These are phyloP conservation scores for Hydrozoanthus tunicans DNA, from an alignment of 64 coral and sea anemone species.

Conservation along the genomic window DNA sequence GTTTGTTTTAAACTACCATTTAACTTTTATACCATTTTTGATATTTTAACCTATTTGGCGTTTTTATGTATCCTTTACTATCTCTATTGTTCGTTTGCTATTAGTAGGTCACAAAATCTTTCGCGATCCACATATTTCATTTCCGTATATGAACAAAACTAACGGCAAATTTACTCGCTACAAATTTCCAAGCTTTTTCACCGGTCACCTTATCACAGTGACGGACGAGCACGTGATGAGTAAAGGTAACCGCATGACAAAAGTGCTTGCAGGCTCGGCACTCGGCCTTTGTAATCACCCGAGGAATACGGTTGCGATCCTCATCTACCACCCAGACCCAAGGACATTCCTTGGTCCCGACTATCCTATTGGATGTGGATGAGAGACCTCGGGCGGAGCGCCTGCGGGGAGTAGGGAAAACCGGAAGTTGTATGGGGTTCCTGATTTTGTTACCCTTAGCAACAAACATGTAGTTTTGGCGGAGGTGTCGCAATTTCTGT, in stretches of 20 bases:
- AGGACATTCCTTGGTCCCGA: conserved; percentile 38
- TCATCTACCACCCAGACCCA: conserved; percentile 60
- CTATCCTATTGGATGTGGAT: background rate
- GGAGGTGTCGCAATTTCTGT: background rate
- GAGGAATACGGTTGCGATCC: conserved; percentile 52
- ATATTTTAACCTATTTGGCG: no score
- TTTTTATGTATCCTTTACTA: no score
- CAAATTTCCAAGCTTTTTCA: conserved; percentile 53
- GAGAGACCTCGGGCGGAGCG: conserved; percentile 19
- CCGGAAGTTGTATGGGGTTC: background rate
- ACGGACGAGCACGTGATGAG: conserved; percentile 33
- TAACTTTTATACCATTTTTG: no score
- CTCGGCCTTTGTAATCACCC: conserved; percentile 53
- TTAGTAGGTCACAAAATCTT: no score
- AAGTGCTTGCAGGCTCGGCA: conserved; percentile 36
- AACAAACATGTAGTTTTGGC: conserved; percentile 31
- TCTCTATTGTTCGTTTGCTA: no score
- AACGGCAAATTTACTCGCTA: background rate
- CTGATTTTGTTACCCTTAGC: background rate
- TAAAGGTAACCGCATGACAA: conserved; percentile 37
- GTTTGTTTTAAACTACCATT: no score
- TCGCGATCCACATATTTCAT: no score
- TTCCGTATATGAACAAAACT: background rate
- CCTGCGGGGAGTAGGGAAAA: background rate
- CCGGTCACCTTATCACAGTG: conserved; percentile 54